Evolutionary conservation across 2,888 invertebrate species (phyloP), one percentile per base, ranked within the genome.

Genomic region (Iselma pallidipennis): DNA sequence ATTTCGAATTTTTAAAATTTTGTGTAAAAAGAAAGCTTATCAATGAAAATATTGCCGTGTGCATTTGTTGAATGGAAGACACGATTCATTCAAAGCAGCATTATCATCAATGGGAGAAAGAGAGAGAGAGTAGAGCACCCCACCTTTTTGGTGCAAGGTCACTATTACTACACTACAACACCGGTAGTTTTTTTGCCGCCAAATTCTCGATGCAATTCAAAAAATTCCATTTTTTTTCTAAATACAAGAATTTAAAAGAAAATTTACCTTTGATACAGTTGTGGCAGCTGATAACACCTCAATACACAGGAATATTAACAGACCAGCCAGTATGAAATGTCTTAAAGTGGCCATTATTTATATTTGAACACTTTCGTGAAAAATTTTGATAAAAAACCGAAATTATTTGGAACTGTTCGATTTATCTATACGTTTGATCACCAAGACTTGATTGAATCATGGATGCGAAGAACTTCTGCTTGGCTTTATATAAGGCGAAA

Each of bases 101-200:
- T 45, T 55, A 5, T 29, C 3, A 16, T 61, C 61, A 63, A 59
- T 63, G 62, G 53, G 19, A 55, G 55, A 55, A 53, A n/a, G n/a
- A n/a, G n/a, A n/a, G n/a, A n/a, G n/a, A n/a, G n/a, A n/a, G n/a
- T n/a, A n/a, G n/a, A n/a, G n/a, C n/a, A n/a, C 63, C 59, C 58
- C 59, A 59, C 63, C 56, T 56, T 56, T 59, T 19, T 9, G 26
- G 33, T 49, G 37, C 63, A 64, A 64, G 60, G 60, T 60, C 57
- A 64, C 63, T 64, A 64, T 57, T 64, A 64, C 63, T 64, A 60
- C 60, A 42, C 54, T 50, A 54, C 45, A 12, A 31, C 28, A 28
- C n/a, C 45, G 9, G 26, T 10, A 26, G 19, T 19, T 12, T 3
- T 16, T 12, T 12, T 55, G 6, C 6, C 25, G 10, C 54, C n/a